These are phyloP conservation scores for Oophaga pumilio DNA, from an alignment of 2,113 vertebrate genomes.

Conservation along the genomic window DNA sequence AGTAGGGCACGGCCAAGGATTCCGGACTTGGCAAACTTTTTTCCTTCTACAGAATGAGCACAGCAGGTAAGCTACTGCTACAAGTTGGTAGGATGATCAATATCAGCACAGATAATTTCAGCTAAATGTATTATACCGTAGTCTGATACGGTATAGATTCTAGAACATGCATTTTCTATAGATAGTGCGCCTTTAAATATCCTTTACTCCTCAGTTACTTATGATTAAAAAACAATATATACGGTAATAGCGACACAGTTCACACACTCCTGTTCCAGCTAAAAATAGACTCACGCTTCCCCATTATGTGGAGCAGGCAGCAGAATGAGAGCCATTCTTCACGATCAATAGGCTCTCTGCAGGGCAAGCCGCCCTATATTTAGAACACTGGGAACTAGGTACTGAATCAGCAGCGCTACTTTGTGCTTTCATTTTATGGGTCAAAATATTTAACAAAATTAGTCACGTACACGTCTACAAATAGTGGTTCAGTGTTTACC, in stretches of 20 bases:
- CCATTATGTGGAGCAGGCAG: constrained; percentile 16
- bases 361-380: constrained; percentile 24
- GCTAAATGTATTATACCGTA: too few relatives aligned
- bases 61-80: too few relatives aligned
- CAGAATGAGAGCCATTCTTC: constrained; percentile 21
- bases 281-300: constrained; percentile 40
- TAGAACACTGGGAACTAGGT: constrained; percentile 16
- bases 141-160: too few relatives aligned
- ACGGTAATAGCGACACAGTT: neutral
- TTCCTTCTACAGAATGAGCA: too few relatives aligned
- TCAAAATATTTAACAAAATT: constrained; percentile 10
- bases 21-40: too few relatives aligned
- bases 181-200: neutral
- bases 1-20: too few relatives aligned
- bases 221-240: neutral
- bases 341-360: constrained; percentile 33
- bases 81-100: too few relatives aligned
- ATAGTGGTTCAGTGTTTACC: neutral
- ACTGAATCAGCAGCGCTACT: neutral
- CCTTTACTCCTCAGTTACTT: neutral
- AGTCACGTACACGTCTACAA: constrained; percentile 1
- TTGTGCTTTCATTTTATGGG: neutral
- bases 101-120: too few relatives aligned
- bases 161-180: neutral
- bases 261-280: neutral